Evolutionary conservation across 2,113 vertebrate species (phyloP), one percentile per base, ranked within the genome.

Genomic region (Sinocyclocheilus maitianheensis): DNA sequence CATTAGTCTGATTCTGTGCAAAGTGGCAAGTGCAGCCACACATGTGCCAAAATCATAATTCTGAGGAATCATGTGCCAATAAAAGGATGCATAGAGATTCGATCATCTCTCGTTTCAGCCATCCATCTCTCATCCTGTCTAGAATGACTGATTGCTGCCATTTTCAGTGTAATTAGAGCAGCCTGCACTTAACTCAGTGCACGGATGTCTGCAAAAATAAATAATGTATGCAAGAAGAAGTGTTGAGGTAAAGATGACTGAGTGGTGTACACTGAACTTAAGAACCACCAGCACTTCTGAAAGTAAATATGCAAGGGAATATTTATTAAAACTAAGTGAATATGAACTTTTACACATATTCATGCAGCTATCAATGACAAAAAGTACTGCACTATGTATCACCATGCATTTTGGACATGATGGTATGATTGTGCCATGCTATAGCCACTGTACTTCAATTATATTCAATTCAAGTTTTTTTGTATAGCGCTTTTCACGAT

Each of bases 161-260:
- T 75, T 65, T 78, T 62, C 34, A 46, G 22, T 84, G 84, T 53
- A n/a, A 77, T 76, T 88, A 80, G 72, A 40, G 22, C 48, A 71
- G 30, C 16, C 40, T 30, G 24, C 69, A 78, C 63, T 84, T 79
- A 65, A 30, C 37, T 81, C 40, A 18, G 43, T 85, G 58, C 24
- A 20, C 14, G 71, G 87, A 77, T 18, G 60, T 58, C 71, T 81
- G 43, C 80, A 84, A 51, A 85, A 55, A 81, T 85, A 75, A 85
- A 82, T 88, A 69, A 81, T 82, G 46, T n/a, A 88, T 85, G 71
- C 82, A 58, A n/a, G 18, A 75, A 62, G 14, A 12, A 46, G 18
- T 40, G 34, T 76, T 40, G 14, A n/a, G 58, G 51, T 71, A 77
- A 83, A 55, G 24, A 34, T 22, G 34, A 16, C 16, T 24, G 53